Percentiles rank a stretch among this genome's conserved stretches.
These are phyloP conservation scores for Gonatopus flavifemur DNA, from an alignment of 1,140 invertebrate genomes.

Conservation along the genomic window DNA sequence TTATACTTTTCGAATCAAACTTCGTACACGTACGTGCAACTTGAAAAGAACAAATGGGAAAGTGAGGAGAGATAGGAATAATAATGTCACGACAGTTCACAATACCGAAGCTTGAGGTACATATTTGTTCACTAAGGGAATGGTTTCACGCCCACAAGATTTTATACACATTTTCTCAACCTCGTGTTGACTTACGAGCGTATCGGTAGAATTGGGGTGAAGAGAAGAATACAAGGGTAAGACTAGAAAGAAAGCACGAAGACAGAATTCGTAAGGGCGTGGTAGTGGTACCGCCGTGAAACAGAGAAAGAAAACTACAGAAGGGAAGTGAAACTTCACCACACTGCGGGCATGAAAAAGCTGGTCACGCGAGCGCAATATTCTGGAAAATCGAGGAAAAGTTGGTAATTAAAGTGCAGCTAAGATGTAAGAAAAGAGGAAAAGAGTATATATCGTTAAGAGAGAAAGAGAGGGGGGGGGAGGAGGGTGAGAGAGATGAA, in stretches of 20 bases:
- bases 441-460: too few relatives aligned
- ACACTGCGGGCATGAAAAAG: constrained; percentile 21
- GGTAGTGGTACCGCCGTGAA: background rate
- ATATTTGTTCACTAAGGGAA: background rate
- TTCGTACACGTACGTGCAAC: too few relatives aligned
- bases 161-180: too few relatives aligned
- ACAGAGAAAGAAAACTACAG: background rate
- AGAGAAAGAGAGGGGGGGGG: constrained; percentile 6
- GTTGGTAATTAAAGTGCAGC: constrained; percentile 42
- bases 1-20: too few relatives aligned
- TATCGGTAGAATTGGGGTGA: too few relatives aligned
- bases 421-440: constrained; percentile 10
- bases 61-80: too few relatives aligned
- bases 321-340: constrained; percentile 18
- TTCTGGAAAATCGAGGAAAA: constrained; percentile 35
- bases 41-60: too few relatives aligned
- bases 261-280: background rate
- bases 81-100: background rate
- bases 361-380: constrained; percentile 26
- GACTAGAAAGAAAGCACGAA: background rate
- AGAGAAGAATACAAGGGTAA: too few relatives aligned
- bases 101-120: background rate
- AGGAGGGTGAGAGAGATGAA: constrained; percentile 2
- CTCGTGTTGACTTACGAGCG: too few relatives aligned
- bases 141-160: too few relatives aligned